Percentiles rank a stretch among this genome's conserved stretches.
Conservation (phyloP, 2,888 invertebrate genomes). For the Odontocolon sp. region DNA sequence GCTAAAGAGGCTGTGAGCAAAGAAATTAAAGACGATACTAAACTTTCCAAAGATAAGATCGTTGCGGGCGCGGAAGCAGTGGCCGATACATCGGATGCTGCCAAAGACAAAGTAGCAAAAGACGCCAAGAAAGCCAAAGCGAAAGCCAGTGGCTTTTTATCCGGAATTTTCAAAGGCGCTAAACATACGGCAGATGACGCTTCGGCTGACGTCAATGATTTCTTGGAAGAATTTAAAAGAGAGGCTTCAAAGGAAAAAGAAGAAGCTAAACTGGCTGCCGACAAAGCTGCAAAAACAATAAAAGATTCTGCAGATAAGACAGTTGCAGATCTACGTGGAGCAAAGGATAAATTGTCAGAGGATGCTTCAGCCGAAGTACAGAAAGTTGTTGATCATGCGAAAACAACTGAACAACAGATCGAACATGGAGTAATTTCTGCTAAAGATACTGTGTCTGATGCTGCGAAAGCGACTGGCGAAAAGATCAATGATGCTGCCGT, state of each 20-base stretch:
- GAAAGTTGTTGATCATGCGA: constrained; percentile 80
- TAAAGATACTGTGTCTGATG: constrained; percentile 72
- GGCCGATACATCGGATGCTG: constrained; percentile 35
- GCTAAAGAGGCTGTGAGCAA: constrained; percentile 52
- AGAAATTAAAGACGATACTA: constrained; percentile 61
- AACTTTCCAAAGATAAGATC: constrained; percentile 50
- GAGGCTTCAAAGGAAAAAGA: constrained; percentile 54
- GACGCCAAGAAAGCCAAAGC: constrained; percentile 57
- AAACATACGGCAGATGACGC: constrained; percentile 44
- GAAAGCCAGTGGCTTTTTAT: constrained; percentile 52
- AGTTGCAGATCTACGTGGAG: constrained; percentile 54
- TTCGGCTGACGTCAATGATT: constrained; percentile 46
- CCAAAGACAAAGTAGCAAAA: constrained; percentile 43
- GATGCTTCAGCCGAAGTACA: constrained; percentile 22
- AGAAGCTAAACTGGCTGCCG: constrained; percentile 35
- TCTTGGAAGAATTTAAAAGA: constrained; percentile 49
- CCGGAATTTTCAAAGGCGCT: constrained; percentile 54
- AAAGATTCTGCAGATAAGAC: constrained; percentile 41
- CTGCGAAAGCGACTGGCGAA: constrained; percentile 74
- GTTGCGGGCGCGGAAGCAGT: constrained; percentile 23
- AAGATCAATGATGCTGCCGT: constrained; percentile 27
- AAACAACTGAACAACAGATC: constrained; percentile 80
- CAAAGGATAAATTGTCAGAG: constrained; percentile 66
- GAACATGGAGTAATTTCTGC: constrained; percentile 73
- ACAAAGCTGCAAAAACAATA: constrained; percentile 24